A percentile compares a stretch with the other conserved stretches of the same genome.
phyloP scores from a whole-genome alignment of 2,888 invertebrate species.

The Asteroscopus sphinx region DNA sequence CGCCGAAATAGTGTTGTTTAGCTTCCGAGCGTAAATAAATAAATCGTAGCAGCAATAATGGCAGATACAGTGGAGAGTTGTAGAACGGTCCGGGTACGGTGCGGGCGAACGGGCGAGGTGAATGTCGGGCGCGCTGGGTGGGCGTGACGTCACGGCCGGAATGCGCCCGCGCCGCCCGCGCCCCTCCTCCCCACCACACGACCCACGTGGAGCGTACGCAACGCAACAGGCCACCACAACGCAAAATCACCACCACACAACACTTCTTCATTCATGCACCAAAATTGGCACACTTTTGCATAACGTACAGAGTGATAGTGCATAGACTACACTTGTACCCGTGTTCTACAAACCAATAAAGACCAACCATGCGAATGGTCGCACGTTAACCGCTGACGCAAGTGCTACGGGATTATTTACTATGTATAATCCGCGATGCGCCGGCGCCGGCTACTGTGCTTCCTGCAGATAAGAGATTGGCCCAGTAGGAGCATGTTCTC shows the following conservation, averaged over 20 bases:
- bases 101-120: conserved; percentile 78
- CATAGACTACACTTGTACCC: conserved; percentile 29
- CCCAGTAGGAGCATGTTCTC: conserved; percentile 75
- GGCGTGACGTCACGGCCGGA: conserved; percentile 89
- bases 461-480: conserved; percentile 86
- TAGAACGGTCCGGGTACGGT: conserved; percentile 69
- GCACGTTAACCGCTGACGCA: conserved; percentile 62
- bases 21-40: conserved; percentile 76
- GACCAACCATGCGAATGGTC: conserved; percentile 15
- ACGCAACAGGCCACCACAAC: conserved; percentile 73
- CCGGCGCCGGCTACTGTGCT: conserved; percentile 77
- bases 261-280: conserved; percentile 76
- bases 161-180: conserved; percentile 82
- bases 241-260: conserved; percentile 61
- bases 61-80: conserved; percentile 74
- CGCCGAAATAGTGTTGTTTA: conserved; percentile 69
- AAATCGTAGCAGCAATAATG: conserved; percentile 77
- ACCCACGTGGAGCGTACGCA: conserved; percentile 84
- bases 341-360: conserved; percentile 24
- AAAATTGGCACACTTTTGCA: conserved; percentile 67
- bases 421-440: conserved; percentile 74
- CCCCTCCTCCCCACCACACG: conserved; percentile 58
- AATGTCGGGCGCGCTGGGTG: conserved; percentile 87
- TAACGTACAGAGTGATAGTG: conserved; percentile 46
- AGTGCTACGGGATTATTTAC: conserved; percentile 72